Evolutionary conservation across 2,113 vertebrate species (phyloP).

Genomic region (Psammodynastes pulverulentus): DNA sequence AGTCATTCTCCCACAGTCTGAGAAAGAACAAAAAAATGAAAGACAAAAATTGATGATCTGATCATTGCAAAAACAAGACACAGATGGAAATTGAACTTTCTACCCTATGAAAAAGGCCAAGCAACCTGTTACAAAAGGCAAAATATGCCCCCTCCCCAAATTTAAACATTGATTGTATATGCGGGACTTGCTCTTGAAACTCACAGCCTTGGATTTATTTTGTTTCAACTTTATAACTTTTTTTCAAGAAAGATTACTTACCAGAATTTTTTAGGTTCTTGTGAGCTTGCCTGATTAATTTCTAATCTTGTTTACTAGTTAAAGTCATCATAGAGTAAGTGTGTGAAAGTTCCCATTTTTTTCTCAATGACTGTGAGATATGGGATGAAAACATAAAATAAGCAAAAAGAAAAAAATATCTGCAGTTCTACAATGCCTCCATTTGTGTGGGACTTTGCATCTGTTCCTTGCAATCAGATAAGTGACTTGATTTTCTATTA

Average conservation of each 20-base stretch:
- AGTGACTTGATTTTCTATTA: neutral
- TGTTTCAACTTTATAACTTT: neutral
- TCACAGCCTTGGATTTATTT: neutral
- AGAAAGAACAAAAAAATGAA: neutral
- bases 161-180: neutral
- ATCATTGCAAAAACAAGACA: neutral
- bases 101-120: neutral
- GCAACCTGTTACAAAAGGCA: neutral
- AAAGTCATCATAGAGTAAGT: neutral
- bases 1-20: neutral
- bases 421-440: neutral
- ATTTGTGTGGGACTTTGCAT: neutral
- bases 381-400: neutral
- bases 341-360: neutral
- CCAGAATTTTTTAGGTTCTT: neutral
- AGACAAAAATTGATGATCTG: neutral
- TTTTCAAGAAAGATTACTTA: neutral
- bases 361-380: neutral
- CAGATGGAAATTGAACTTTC: neutral
- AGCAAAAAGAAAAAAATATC: neutral
- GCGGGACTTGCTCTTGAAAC: neutral
- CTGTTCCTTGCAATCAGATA: neutral
- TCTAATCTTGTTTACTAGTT: neutral
- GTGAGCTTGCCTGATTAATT: neutral
- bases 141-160: neutral